Evolutionary conservation across 2,113 vertebrate genomes (phyloP), one percentile per base, ranked within the genome.

Genomic region (Rattus norvegicus): DNA sequence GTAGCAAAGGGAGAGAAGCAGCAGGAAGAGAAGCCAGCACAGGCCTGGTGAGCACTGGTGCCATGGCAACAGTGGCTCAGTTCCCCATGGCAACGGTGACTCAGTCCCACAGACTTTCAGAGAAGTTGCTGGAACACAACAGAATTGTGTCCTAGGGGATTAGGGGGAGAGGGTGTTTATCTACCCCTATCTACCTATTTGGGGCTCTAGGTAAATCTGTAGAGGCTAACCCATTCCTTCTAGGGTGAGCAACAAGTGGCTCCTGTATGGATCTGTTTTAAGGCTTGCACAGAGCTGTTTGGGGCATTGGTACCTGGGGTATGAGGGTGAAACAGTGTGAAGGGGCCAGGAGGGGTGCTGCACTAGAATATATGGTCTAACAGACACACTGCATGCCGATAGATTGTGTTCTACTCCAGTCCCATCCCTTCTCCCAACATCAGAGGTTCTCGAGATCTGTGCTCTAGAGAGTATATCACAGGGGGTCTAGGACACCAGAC

Each of bases 21-120:
- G 43, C 76, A 75, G 80, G 80, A 61, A 91, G 63, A 89, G 7
- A 17, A 91, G 77, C 36, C 47, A 13, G 56, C 8, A 0, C 36
- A 72, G 39, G 67, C 73, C 7, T 36, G 30, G 81, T 56, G 39
- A 85, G 91, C 9, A 20, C 43, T 0, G 3, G 7, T 47, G 3
- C 83, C 87, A 90, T 77, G 90, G 90, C 26, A 90, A 96, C 95
- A 0, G 1, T 59, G 86, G 93, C 43, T 63, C 79, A 54, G 14
- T 39, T 43, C 28, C 43, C 83, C 87, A 90, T 77, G 90, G 90
- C 26, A 90, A 96, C 95, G 0, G 1, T 59, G 86, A 95, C 43
- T 63, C 79, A 54, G 14, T 39, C 49, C 28, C 43, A 1, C 9
- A 11, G 91, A 61, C 13, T 14, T 72, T 70, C 77, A 39, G n/a